Conservation (phyloP, 2,888 invertebrate species). For the Apamea epomidion region DNA sequence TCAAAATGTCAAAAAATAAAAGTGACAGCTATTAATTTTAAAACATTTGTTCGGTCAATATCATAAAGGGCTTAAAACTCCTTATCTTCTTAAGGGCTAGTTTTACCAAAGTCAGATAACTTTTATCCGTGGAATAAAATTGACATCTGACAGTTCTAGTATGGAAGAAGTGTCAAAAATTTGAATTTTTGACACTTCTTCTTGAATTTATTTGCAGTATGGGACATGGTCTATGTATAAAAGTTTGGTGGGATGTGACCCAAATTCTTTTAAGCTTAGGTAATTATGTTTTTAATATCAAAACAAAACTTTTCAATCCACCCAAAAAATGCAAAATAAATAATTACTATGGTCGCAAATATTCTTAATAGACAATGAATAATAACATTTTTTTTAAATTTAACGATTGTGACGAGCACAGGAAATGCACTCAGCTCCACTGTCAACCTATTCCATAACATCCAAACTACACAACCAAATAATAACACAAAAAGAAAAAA, state of each 20-base stretch:
- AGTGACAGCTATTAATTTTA: neutral
- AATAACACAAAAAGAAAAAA: conserved; percentile 6
- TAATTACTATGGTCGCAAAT: neutral
- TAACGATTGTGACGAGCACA: neutral
- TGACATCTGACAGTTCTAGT: too few species aligned
- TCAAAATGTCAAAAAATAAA: conserved; percentile 1
- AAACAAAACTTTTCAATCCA: neutral
- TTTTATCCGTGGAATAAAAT: too few species aligned
- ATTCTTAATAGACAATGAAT: neutral
- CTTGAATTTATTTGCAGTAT: too few species aligned
- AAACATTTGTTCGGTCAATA: neutral
- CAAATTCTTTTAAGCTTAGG: too few species aligned
- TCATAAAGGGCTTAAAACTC: neutral
- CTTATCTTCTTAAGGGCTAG: neutral
- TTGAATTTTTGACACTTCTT: too few species aligned
- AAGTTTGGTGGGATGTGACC: too few species aligned
- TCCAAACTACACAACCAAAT: neutral
- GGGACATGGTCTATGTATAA: too few species aligned
- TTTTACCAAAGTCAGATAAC: too few species aligned
- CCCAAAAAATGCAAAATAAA: neutral
- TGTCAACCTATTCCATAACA: conserved; percentile 5
- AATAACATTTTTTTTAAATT: conserved; percentile 3
- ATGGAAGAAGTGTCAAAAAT: too few species aligned
- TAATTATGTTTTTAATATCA: neutral
- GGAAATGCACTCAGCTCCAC: conserved; percentile 1